phyloP scores from a whole-genome alignment of 2,797 vertebrate genomes.

The Anas flavirostris region DNA sequence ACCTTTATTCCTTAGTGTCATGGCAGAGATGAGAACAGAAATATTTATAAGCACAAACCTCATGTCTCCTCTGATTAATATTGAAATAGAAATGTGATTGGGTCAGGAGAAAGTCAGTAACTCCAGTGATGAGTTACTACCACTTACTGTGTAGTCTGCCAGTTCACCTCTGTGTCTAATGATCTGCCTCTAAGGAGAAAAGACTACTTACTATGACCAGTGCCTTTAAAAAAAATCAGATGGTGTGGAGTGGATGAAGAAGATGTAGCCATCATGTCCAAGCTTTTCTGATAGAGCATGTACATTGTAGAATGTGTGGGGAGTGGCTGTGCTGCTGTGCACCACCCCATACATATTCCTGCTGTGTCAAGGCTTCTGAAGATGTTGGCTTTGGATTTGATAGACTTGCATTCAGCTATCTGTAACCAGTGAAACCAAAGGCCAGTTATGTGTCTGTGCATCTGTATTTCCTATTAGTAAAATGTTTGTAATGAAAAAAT shows the following conservation, averaged over 20 bases:
- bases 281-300: not conserved
- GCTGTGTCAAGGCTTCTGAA: not conserved
- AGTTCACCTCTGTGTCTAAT: not conserved
- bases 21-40: not conserved
- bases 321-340: not conserved
- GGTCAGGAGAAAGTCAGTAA: not conserved
- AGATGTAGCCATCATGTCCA: not conserved
- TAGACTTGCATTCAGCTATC: not conserved
- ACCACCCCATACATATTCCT: fast-evolving
- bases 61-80: not conserved
- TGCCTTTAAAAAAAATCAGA: not conserved
- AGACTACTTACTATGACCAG: not conserved
- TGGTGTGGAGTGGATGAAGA: not conserved
- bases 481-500: not conserved
- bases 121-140: not conserved
- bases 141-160: not conserved
- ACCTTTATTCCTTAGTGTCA: not conserved
- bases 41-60: not conserved
- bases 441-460: not conserved
- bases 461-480: not conserved
- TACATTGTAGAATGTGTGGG: fast-evolving
- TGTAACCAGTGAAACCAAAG: not conserved
- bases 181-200: not conserved
- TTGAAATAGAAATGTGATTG: not conserved
- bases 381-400: not conserved